phyloP scores from a whole-genome alignment of 1,140 invertebrate species.

The Heliothis virescens region DNA sequence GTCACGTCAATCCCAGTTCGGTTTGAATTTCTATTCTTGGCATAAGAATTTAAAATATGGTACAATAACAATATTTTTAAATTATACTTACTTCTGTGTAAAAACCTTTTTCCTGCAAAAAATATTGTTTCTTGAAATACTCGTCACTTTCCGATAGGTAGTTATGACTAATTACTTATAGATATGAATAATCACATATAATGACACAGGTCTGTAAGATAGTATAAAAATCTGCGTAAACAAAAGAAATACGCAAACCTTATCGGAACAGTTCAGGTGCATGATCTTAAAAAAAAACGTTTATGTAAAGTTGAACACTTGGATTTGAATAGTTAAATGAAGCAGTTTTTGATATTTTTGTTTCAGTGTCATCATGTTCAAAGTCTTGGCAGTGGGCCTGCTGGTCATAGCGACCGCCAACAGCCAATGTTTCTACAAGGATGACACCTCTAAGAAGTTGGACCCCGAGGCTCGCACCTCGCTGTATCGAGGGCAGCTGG shows the following conservation, averaged over 20 bases:
- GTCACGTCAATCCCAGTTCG: no score
- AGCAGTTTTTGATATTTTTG: constrained; percentile 43
- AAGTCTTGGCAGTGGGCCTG: constrained; percentile 60
- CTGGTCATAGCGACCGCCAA: constrained; percentile 61
- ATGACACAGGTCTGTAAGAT: not conserved
- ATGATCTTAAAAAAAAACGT: not conserved
- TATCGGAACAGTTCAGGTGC: not conserved
- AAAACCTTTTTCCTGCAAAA: constrained; percentile 3
- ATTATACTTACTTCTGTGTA: not conserved
- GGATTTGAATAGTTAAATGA: not conserved
- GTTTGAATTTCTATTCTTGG: not conserved
- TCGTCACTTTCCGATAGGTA: not conserved
- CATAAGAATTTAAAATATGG: not conserved
- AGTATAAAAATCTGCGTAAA: not conserved
- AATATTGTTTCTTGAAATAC: not conserved
- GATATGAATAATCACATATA: constrained; percentile 11
- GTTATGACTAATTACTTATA: constrained; percentile 15
- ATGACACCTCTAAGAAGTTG: constrained; percentile 74
- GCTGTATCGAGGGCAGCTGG: constrained; percentile 88
- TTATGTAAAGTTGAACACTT: not conserved
- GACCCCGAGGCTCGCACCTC: constrained; percentile 67
- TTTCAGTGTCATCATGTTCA: constrained; percentile 76
- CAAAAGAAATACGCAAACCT: not conserved
- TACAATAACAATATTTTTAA: no score
- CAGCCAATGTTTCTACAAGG: constrained; percentile 79